Base-by-base conservation (phyloP, 1,140 invertebrate genomes). In the Halotydeus destructor region DNA sequence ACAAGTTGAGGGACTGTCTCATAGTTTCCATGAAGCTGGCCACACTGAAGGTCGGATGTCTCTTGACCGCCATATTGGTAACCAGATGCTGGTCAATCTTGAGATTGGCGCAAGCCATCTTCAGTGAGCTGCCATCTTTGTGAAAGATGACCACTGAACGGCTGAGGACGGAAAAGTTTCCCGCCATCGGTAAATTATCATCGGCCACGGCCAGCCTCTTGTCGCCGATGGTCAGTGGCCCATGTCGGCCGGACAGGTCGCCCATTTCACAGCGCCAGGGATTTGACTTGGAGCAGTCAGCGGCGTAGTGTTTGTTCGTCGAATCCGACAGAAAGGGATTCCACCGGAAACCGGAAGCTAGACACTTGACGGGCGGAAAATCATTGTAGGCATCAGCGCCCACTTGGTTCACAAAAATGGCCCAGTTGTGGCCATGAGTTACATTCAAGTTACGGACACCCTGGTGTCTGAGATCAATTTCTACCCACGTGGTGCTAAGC, bases 251-350 rank as follows among this genome's bases (percentile, higher is more conserved):
- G 2, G 81, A 79, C 33, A 91, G 58, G 60, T 96, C 88, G 0
- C 86, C 88, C n/a, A 89, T 76, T 53, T 88, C 78, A 61, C 88
- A 96, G 3, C 84, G 64, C 16, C 89, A 58, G 1, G 82, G 85
- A 55, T 85, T 81, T 57, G 79, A 73, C 0, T 75, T 67, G 1
- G 74, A 75, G 58, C 88, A 94, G 60, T 93, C 82, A 56, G 76
- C 68, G 48, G 61, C 68, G 57, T 94, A 93, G 25, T 82, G 64
- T 47, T 86, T 80, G 44, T 72, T 66, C 76, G 80, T 64, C 1
- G 81, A 77, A 65, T 85, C 78, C 1, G 80, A 81, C 50, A 78
- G 82, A 60, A 76, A 84, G 0, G 88, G 86, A 66, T 93, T 93
- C 81, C 83, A 94, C 23, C 76, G 68, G 54, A 81, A 86, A 19